Conservation (phyloP, 2,113 vertebrate species). For the Chlorodrepanis virens region DNA sequence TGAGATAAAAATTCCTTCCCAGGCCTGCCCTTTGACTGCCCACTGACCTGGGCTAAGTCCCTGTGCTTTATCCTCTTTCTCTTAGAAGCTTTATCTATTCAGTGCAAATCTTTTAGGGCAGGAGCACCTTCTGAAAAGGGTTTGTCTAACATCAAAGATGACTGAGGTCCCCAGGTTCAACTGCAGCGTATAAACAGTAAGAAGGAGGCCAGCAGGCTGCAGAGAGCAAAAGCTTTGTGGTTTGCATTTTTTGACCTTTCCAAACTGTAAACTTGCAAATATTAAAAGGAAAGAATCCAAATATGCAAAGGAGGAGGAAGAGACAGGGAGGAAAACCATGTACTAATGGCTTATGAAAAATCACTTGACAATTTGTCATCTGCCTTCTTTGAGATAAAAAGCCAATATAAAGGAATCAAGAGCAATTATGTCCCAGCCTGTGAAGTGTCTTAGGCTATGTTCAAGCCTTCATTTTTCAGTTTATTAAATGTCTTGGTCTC, state of each 20-base stretch:
- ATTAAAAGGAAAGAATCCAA: not conserved
- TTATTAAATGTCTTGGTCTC: not conserved
- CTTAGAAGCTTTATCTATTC: not conserved
- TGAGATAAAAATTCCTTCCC: not conserved
- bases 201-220: not conserved
- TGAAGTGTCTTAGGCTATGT: not conserved
- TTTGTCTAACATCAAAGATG: not conserved
- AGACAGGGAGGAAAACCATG: not conserved
- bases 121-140: not conserved
- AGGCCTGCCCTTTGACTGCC: not conserved
- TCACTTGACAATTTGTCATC: not conserved
- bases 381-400: conserved; percentile 37
- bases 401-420: not conserved
- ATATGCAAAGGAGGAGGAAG: not conserved
- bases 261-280: not conserved
- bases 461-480: not conserved
- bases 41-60: not conserved
- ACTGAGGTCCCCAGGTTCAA: not conserved
- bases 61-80: not conserved
- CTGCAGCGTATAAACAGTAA: not conserved
- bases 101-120: not conserved
- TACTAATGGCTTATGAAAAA: not conserved
- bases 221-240: not conserved
- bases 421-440: not conserved
- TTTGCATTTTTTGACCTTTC: not conserved